These are phyloP conservation scores for Philhelius pedissequus DNA, from an alignment of 2,888 invertebrate species.

Conservation along the genomic window DNA sequence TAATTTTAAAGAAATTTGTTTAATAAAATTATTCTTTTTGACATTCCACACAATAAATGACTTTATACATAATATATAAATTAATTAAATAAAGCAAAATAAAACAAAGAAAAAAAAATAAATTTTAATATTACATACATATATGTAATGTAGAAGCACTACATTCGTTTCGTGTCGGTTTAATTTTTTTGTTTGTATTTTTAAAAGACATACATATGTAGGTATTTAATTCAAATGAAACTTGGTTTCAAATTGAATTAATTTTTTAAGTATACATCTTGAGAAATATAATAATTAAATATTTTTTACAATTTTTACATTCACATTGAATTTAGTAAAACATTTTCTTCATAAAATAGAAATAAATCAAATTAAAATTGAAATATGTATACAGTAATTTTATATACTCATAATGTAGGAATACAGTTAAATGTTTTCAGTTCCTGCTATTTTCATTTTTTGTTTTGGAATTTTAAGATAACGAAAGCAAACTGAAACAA, in stretches of 20 bases:
- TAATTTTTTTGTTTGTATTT: background rate
- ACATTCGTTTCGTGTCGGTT: background rate
- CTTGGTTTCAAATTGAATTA: conserved; percentile 14
- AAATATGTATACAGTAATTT: background rate
- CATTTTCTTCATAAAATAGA: background rate
- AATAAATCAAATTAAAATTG: background rate
- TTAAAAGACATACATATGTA: background rate
- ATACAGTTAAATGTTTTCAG: background rate
- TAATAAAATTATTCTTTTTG: conserved; percentile 12
- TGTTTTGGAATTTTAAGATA: background rate
- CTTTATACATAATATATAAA: conserved; percentile 14
- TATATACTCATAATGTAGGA: background rate
- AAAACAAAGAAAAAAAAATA: background rate
- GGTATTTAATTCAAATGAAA: background rate
- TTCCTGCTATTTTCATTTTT: background rate
- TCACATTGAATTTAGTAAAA: background rate
- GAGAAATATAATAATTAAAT: background rate
- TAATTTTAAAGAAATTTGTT: conserved; percentile 32
- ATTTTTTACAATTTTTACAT: background rate
- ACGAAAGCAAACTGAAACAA: background rate
- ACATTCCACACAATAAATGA: conserved; percentile 44
- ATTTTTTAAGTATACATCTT: conserved; percentile 6
- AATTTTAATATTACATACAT: background rate
- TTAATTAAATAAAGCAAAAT: background rate
- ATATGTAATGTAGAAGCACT: background rate